These are phyloP conservation scores for Rambutsinella grinnellia DNA, from an alignment of 2,888 invertebrate genomes.

Conservation along the genomic window DNA sequence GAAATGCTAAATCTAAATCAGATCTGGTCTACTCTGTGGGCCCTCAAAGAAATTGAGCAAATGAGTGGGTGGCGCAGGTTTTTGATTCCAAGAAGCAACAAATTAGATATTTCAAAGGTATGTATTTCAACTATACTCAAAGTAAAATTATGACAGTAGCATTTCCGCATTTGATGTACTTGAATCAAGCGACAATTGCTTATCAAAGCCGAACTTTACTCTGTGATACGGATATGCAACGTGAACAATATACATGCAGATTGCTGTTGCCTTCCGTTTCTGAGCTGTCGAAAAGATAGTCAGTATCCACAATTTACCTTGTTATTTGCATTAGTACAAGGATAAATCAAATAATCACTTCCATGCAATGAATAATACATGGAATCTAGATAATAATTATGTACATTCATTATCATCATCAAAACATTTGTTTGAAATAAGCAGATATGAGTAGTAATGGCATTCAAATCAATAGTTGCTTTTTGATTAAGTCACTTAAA, in stretches of 20 bases:
- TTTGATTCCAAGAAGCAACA: too few species aligned
- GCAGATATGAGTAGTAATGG: too few species aligned
- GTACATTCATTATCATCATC: neutral
- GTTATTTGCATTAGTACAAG: neutral
- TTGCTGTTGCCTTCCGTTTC: neutral
- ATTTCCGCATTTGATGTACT: conserved; percentile 9
- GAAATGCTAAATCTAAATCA: too few species aligned
- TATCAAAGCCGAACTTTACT: neutral
- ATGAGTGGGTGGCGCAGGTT: too few species aligned
- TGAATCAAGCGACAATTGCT: neutral
- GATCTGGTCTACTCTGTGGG: too few species aligned
- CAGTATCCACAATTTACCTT: neutral
- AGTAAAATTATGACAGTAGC: neutral
- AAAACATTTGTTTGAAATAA: too few species aligned
- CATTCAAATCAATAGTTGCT: too few species aligned
- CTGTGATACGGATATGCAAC: neutral
- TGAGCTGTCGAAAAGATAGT: neutral
- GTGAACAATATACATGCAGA: neutral
- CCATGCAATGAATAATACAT: neutral
- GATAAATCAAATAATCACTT: neutral
- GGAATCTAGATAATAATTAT: neutral
- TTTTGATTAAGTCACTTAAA: too few species aligned
- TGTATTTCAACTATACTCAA: too few species aligned
- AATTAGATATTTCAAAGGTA: too few species aligned
- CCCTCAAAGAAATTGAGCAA: too few species aligned